A percentile compares a stretch with the other conserved stretches of the same genome.
These are phyloP conservation scores for Artibeus jamaicensis DNA, from an alignment of 2,797 vertebrate species.

Conservation along the genomic window DNA sequence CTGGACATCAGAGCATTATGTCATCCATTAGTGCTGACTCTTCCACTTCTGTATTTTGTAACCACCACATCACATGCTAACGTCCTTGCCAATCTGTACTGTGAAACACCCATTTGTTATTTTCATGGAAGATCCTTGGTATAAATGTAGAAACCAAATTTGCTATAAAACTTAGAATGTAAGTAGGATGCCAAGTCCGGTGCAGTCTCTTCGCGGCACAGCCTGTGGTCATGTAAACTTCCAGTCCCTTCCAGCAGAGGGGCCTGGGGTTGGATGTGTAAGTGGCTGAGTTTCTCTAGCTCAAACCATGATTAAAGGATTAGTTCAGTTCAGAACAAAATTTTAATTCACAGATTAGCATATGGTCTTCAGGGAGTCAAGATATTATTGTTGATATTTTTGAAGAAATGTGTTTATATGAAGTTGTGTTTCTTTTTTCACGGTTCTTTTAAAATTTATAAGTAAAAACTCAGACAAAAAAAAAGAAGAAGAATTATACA, in stretches of 20 bases:
- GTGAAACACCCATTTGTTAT: rapidly evolving
- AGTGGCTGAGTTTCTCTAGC: neutral
- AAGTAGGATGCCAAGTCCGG: neutral
- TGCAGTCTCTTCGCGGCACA: neutral
- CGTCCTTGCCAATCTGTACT: neutral
- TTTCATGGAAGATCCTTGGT: neutral
- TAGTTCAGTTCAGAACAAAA: neutral
- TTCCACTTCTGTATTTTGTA: neutral
- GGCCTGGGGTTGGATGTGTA: rapidly evolving
- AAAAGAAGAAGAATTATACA: neutral
- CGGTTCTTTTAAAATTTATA: neutral
- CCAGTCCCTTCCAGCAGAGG: neutral
- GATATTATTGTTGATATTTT: neutral
- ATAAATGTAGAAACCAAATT: neutral
- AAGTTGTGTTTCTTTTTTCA: neutral
- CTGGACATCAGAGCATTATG: neutral
- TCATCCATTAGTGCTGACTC: neutral
- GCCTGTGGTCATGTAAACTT: neutral
- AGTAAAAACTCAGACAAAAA: neutral
- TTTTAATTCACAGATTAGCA: neutral
- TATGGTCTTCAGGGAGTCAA: neutral
- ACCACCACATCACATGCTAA: neutral
- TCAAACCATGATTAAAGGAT: neutral
- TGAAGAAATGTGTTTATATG: neutral
- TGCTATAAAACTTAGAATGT: neutral